Base-by-base conservation (phyloP, 1,140 invertebrate genomes). In the Lepidurus arcticus region DNA sequence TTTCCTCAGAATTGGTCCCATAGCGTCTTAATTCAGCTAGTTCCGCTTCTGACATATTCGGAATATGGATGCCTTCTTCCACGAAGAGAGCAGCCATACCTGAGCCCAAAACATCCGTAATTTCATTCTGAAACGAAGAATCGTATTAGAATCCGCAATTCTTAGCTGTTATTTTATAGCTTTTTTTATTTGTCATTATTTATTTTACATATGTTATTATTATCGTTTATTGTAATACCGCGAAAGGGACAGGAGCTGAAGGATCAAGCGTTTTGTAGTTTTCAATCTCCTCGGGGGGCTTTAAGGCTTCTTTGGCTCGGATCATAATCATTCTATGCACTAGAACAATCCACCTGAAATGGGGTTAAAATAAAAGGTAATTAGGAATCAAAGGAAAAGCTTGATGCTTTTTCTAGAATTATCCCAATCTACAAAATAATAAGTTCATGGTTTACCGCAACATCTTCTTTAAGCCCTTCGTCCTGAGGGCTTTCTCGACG, bases 401-500 rank as follows among this genome's bases (percentile, higher is more conserved):
- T 78, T 78, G 5, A 75, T 1, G 8, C 34, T 16, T 44, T n/a
- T 5, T 7, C 16, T 6, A 13, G 7, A 7, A 16, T 75, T 42
- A 4, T 77, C 16, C 73, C 1, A 42, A 76, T 83, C 92, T 92
- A 77, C 88, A 85, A 34, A 94, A 83, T 6, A 92, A 85, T 65
- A 88, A 86, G 53, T 86, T 80, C 92, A 89, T 80, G 93, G 83
- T 83, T 90, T 88, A 93, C 80, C 88, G 87, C 80, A 93, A 83
- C 80, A 91, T 91, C 83, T 94, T 94, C 44, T 91, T 89, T 73
- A 96, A 86, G 1, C 94, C 93, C 81, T 92, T 91, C 16, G 92
- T 94, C 84, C 95, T 95, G 24, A 97, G 85, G 74, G 93, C 90
- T 85, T 94, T 92, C 83, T 94, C 91, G 77, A 96, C 94, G 83